These are phyloP conservation scores for Anolis sagrei DNA, from an alignment of 2,113 vertebrate genomes.

Conservation along the genomic window DNA sequence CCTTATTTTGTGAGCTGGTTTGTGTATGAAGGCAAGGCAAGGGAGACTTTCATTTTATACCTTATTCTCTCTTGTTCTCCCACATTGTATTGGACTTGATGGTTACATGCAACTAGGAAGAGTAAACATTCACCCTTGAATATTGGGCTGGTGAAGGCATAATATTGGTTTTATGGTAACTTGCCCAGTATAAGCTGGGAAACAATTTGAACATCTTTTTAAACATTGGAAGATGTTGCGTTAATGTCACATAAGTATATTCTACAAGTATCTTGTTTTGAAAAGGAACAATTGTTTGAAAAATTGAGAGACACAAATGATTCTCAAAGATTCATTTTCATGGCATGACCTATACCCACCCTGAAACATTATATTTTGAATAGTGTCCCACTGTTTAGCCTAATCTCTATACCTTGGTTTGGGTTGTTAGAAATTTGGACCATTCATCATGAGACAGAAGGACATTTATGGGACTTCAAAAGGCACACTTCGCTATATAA, in stretches of 20 bases:
- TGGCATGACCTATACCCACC: no score
- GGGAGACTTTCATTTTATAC: slow-evolving; percentile 11
- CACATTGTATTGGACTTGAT: not conserved
- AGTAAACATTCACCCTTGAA: not conserved
- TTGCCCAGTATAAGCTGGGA: not conserved
- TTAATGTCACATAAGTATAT: not conserved
- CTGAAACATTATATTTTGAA: no score
- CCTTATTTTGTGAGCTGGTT: not conserved
- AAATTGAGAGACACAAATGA: not conserved
- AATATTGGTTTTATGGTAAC: not conserved
- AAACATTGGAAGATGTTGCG: not conserved
- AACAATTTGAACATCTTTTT: not conserved
- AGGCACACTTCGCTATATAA: not conserved
- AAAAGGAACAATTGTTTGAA: not conserved
- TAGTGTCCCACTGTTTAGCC: not conserved
- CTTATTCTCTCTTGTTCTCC: not conserved
- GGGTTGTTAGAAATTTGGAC: not conserved
- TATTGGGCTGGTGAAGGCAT: not conserved
- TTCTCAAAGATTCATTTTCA: not conserved
- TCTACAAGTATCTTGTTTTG: not conserved
- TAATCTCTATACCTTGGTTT: not conserved
- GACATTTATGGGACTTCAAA: not conserved
- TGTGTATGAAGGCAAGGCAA: not conserved
- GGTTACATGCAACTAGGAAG: not conserved
- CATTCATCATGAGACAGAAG: not conserved